A percentile compares a stretch with the other conserved stretches of the same genome.
These are phyloP conservation scores for Chaenocephalus aceratus DNA, from an alignment of 2,113 vertebrate genomes.

Conservation along the genomic window DNA sequence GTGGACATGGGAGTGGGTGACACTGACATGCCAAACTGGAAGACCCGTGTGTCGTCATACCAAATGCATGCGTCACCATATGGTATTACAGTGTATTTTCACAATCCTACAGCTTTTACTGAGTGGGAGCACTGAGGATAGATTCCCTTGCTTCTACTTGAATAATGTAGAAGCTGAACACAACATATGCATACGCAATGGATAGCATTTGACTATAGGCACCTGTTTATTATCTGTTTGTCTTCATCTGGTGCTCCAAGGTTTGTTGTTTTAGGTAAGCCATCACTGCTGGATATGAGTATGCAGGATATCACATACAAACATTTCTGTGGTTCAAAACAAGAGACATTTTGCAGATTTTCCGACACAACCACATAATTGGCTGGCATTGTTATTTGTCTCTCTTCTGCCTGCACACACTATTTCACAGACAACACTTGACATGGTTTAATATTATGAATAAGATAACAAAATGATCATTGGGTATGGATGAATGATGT, in stretches of 20 bases:
- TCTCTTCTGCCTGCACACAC: neutral
- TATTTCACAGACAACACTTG: neutral
- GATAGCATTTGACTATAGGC: neutral
- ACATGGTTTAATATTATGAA: constrained; percentile 1
- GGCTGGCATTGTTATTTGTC: constrained; percentile 6
- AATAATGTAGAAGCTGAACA: neutral
- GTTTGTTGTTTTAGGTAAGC: neutral
- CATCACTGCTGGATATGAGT: neutral
- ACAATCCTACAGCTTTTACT: neutral
- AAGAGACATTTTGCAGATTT: neutral
- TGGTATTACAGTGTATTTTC: neutral
- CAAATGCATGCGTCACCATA: neutral
- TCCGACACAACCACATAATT: neutral
- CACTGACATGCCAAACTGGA: neutral
- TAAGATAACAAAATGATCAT: neutral
- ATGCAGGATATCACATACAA: neutral
- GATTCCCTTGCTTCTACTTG: neutral
- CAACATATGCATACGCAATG: neutral
- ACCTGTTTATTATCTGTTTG: neutral
- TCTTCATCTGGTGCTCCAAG: neutral
- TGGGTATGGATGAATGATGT: neutral
- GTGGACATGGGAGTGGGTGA: neutral
- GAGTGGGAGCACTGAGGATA: neutral
- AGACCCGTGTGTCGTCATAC: neutral
- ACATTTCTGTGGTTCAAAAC: neutral